These are phyloP conservation scores for Hemithea aestivaria DNA, from an alignment of 2,888 invertebrate species.

Conservation along the genomic window DNA sequence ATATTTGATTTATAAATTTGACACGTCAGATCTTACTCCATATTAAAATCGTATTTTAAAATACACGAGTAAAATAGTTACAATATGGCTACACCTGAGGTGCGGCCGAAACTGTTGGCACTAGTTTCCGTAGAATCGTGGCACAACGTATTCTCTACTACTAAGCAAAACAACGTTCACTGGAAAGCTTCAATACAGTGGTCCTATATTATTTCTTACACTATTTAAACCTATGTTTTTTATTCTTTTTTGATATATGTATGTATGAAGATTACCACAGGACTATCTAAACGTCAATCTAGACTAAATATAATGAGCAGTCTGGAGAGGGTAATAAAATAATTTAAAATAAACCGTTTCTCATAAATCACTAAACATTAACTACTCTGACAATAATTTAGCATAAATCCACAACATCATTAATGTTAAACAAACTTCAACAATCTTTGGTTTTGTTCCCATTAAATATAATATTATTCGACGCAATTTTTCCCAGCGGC, in stretches of 20 bases:
- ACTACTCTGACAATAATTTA: constrained; percentile 75
- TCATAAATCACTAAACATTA: constrained; percentile 64
- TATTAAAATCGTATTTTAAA: constrained; percentile 20
- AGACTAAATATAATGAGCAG: constrained; percentile 73
- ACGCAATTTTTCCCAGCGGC: constrained; percentile 60
- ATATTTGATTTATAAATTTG: constrained; percentile 36
- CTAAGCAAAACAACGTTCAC: constrained; percentile 44
- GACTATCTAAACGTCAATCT: constrained; percentile 63
- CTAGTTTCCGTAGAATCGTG: constrained; percentile 52
- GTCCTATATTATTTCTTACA: constrained; percentile 64
- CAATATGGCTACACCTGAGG: constrained; percentile 1
- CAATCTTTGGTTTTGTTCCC: constrained; percentile 92
- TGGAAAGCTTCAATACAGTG: constrained; percentile 61
- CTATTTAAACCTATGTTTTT: constrained; percentile 64
- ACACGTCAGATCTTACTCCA: constrained; percentile 24
- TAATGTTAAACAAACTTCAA: constrained; percentile 81
- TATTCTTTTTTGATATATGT: constrained; percentile 63
- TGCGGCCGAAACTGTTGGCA: constrained; percentile 52
- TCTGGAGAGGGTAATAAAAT: constrained; percentile 75
- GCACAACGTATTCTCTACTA: constrained; percentile 46
- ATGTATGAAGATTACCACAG: constrained; percentile 55
- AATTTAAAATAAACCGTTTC: constrained; percentile 59
- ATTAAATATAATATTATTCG: constrained; percentile 61
- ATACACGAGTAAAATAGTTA: constrained; percentile 14
- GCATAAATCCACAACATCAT: constrained; percentile 76